Evolutionary conservation across 2,113 vertebrate species (phyloP), one percentile per base, ranked within the genome.

Genomic region (Myotis yumanensis): DNA sequence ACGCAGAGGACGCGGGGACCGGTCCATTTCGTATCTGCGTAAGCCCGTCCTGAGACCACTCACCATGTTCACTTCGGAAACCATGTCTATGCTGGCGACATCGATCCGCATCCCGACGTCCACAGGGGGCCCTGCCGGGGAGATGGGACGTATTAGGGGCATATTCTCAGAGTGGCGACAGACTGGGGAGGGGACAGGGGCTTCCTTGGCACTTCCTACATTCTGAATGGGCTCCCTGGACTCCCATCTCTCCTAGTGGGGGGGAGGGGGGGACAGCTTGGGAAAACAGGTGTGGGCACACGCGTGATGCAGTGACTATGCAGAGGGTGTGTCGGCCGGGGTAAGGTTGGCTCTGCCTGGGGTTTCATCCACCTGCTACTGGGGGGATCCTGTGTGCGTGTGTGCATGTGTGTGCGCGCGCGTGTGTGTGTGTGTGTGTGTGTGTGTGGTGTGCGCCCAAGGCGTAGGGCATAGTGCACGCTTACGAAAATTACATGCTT

Each of bases 61-160:
- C 97, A 99, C 99, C 99, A 99, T 99, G 98, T 99, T 99, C 97
- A 99, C 99, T 98, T 99, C 99, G 15, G 99, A 99, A 93, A 99
- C 99, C 99, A 99, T 99, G 96, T 99, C 99, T 82, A 99, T 99
- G 94, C 99, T 99, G 97, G 99, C 98, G 90, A 99, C 99, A 94
- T 99, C 99, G 96, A 99, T 99, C 96, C 99, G 98, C 99, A 99
- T 99, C 86, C 99, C 99, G 57, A 99, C 99, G 59, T 99, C 99
- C 96, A 99, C 99, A 8, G 99, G 99, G 90, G 99, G 98, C 97
- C 99, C 99, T 97, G 77, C 72, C 72, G 64, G 93, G 86, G 89
- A 81, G 69, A 86, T 62, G 83, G 93, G 37, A 40, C 48, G 64
- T 20, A n/a, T 73, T 80, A 96, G 73, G 90, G 81, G 18, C 80